phyloP scores from a whole-genome alignment of 1,140 invertebrate genomes.

The Bombus ignitus region DNA sequence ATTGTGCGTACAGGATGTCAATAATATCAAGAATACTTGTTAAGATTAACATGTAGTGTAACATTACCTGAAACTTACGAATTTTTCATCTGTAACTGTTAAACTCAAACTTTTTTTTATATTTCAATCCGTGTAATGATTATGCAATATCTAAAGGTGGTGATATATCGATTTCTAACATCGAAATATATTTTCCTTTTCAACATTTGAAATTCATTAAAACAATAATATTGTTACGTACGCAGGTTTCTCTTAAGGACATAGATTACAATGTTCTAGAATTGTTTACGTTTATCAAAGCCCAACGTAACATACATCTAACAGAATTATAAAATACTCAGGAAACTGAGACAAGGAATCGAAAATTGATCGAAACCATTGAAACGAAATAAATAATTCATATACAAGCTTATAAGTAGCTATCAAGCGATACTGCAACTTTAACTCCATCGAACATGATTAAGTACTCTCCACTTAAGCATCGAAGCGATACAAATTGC shows the following conservation, averaged over 20 bases:
- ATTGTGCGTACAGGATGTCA: constrained; percentile 2
- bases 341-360: background rate
- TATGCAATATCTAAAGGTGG: background rate
- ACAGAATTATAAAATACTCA: background rate
- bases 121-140: background rate
- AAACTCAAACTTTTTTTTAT: background rate
- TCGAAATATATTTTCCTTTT: background rate
- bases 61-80: background rate
- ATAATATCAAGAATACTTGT: constrained; percentile 7
- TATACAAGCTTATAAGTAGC: background rate
- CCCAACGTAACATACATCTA: background rate
- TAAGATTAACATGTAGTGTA: background rate
- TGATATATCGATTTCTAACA: background rate
- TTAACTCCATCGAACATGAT: background rate
- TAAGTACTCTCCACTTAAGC: background rate
- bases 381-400: background rate
- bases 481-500: background rate
- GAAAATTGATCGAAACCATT: background rate
- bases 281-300: background rate
- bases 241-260: background rate
- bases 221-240: background rate
- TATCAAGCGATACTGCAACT: background rate
- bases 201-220: background rate
- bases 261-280: background rate
- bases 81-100: background rate